Percentiles rank a stretch among this genome's conserved stretches.
Evolutionary conservation across 2,113 vertebrate genomes (phyloP).

Genomic region (Amblyopsis rosae): DNA sequence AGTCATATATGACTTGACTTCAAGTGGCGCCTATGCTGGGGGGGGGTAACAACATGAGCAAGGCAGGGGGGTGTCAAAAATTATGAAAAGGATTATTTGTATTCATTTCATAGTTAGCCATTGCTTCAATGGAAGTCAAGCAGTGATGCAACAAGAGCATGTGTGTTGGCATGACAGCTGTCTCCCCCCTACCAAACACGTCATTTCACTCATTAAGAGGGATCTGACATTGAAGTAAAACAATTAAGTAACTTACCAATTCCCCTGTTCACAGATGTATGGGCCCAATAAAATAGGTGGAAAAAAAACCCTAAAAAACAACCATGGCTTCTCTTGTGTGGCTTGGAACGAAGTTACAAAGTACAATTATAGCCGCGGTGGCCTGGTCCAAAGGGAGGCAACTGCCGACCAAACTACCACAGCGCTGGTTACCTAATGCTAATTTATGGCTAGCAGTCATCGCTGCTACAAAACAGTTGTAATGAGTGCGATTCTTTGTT

Average conservation of each 20-base stretch:
- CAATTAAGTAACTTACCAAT: constrained; percentile 48
- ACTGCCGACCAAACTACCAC: constrained; percentile 37
- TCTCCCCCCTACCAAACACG: too few relatives aligned
- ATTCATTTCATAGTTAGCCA: neutral
- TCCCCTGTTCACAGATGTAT: constrained; percentile 59
- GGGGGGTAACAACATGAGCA: neutral
- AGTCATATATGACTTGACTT: neutral
- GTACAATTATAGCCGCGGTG: constrained; percentile 51
- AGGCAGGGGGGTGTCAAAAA: neutral
- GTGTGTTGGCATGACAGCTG: neutral
- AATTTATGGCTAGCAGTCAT: constrained; percentile 39
- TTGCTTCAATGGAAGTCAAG: neutral
- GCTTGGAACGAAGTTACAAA: constrained; percentile 57
- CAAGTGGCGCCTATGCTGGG: too few relatives aligned
- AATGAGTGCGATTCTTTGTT: constrained; percentile 35
- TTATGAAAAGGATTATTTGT: neutral
- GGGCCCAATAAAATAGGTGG: constrained; percentile 57
- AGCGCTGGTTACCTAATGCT: constrained; percentile 48
- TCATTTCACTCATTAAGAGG: too few relatives aligned
- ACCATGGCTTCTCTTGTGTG: constrained; percentile 27
- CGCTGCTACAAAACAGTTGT: constrained; percentile 21
- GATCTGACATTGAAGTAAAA: neutral
- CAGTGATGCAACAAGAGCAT: neutral
- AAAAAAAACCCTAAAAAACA: neutral
- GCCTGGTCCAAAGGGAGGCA: constrained; percentile 31